Conservation (phyloP, 2,797 vertebrate genomes). For the Sebastes iracundus region DNA sequence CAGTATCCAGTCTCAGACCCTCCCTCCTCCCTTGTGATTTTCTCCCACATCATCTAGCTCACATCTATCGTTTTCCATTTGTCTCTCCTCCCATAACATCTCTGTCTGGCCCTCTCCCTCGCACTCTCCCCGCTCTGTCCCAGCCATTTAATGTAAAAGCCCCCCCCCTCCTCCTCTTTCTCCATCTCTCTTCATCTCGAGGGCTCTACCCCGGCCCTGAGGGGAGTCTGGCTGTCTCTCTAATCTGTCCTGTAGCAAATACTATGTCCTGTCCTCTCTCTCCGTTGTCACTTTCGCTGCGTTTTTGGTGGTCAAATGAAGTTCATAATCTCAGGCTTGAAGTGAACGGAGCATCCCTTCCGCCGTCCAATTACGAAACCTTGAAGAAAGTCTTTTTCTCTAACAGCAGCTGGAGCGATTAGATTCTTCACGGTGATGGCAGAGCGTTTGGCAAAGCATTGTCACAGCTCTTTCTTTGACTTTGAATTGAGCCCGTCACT, state of each 20-base stretch:
- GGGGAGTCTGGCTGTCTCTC: constrained; percentile 57
- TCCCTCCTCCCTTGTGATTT: constrained; percentile 31
- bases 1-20: constrained; percentile 9
- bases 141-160: constrained; percentile 67
- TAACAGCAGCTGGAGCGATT: constrained; percentile 34
- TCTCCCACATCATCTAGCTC: constrained; percentile 55
- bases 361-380: background rate
- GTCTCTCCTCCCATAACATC: constrained; percentile 66
- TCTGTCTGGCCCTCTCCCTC: constrained; percentile 59
- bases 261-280: constrained; percentile 24
- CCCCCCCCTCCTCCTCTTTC: background rate
- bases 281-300: constrained; percentile 18
- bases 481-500: constrained; percentile 59
- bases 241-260: constrained; percentile 57
- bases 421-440: constrained; percentile 46
- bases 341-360: constrained; percentile 15
- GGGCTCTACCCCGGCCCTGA: constrained; percentile 54
- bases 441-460: constrained; percentile 39
- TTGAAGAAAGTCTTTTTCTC: constrained; percentile 15
- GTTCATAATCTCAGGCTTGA: constrained; percentile 11
- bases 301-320: constrained; percentile 38
- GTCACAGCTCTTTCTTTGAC: constrained; percentile 53
- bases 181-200: constrained; percentile 63
- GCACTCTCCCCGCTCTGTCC: constrained; percentile 52
- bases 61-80: constrained; percentile 68